These are phyloP conservation scores for Scalopus aquaticus DNA, from an alignment of 2,113 vertebrate species.

Conservation along the genomic window DNA sequence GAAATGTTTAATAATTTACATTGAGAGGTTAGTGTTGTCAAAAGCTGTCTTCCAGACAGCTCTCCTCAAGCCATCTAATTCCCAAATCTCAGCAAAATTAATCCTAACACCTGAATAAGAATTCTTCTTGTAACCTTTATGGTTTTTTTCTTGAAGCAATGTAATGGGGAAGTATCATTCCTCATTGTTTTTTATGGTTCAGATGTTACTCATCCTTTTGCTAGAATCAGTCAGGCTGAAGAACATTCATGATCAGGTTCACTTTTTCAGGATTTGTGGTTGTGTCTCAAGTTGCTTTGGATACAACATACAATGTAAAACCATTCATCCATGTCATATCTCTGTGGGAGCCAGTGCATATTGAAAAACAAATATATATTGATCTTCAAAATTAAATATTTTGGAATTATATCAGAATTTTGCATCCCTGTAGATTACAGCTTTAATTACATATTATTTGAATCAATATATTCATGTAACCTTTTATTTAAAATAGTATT, in stretches of 20 bases:
- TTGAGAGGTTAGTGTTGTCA: not conserved
- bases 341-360: not conserved
- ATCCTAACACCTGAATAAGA: not conserved
- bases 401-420: constrained; percentile 25
- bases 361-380: not conserved
- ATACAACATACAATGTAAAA: constrained; percentile 18
- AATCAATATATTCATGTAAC: constrained; percentile 43
- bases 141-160: not conserved
- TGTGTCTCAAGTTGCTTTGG: constrained; percentile 8
- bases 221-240: not conserved
- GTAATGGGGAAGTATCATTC: not conserved
- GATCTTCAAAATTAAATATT: not conserved
- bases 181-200: not conserved
- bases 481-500: constrained; percentile 50
- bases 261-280: not conserved
- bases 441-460: constrained; percentile 34
- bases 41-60: not conserved
- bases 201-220: not conserved
- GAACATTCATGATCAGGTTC: not conserved
- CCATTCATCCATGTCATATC: not conserved
- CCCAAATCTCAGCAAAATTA: not conserved
- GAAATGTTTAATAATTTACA: constrained; percentile 43
- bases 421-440: not conserved
- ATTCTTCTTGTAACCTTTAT: not conserved
- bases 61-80: constrained; percentile 25